phyloP scores from a whole-genome alignment of 2,888 invertebrate genomes.

The Cataglyphis livida region DNA sequence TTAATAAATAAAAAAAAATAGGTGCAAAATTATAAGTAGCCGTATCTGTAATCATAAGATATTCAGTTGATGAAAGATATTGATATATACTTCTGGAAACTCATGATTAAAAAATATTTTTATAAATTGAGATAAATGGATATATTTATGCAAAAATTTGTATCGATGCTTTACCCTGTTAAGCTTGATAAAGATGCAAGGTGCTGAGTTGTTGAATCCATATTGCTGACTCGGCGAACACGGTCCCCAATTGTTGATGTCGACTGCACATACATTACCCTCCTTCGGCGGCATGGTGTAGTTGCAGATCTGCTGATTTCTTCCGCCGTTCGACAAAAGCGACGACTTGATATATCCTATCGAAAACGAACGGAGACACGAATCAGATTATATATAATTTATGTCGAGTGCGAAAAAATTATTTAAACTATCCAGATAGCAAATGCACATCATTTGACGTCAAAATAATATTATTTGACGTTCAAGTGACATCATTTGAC shows the following conservation, averaged over 20 bases:
- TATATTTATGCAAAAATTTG: background rate
- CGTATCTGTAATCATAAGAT: background rate
- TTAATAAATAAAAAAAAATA: background rate
- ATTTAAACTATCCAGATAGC: background rate
- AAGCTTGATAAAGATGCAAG: constrained; percentile 94
- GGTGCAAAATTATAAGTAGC: background rate
- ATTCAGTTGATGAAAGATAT: background rate
- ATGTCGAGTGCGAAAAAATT: background rate
- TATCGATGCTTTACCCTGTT: constrained; percentile 89
- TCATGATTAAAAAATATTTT: background rate
- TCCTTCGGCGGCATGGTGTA: constrained; percentile 84
- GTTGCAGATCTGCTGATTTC: constrained; percentile 87
- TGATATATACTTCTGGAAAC: background rate
- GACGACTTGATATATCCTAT: constrained; percentile 85
- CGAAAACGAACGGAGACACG: background rate
- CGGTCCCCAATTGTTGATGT: constrained; percentile 85
- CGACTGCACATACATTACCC: constrained; percentile 87
- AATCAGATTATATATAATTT: background rate
- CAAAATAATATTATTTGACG: no score
- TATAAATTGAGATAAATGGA: background rate
- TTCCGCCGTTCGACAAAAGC: constrained; percentile 84
- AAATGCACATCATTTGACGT: no score
- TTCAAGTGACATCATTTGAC: no score
- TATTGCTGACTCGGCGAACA: constrained; percentile 87
- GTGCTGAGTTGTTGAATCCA: constrained; percentile 91